Conservation (phyloP, 2,888 invertebrate genomes). For the Lottia scabra region DNA sequence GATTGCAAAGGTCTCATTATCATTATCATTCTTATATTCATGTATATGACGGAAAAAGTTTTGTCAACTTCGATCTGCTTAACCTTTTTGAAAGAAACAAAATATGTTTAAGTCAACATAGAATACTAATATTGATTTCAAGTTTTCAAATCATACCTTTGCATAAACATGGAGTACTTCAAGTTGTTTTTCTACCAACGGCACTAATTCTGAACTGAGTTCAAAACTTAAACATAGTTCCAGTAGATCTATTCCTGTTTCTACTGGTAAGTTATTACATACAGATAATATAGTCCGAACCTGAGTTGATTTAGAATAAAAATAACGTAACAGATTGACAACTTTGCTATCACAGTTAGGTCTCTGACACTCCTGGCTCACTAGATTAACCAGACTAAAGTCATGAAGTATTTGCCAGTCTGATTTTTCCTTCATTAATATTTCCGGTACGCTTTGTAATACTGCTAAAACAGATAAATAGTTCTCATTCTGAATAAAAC, state of each 20-base stretch:
- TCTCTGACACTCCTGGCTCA: constrained; percentile 13
- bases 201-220: constrained; percentile 21
- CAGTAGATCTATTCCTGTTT: constrained; percentile 55
- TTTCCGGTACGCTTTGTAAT: constrained; percentile 51
- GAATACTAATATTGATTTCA: too few species aligned
- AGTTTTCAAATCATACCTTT: constrained; percentile 40
- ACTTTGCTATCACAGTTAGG: constrained; percentile 17
- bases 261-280: constrained; percentile 47
- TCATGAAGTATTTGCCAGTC: constrained; percentile 53
- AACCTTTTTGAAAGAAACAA: too few species aligned
- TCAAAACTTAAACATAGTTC: constrained; percentile 46
- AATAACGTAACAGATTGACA: constrained; percentile 37
- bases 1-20: too few species aligned
- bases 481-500: constrained; percentile 44
- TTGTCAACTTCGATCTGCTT: too few species aligned
- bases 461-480: constrained; percentile 51
- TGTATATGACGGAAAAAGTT: too few species aligned
- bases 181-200: constrained; percentile 40
- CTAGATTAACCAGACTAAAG: constrained; percentile 52
- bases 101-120: too few species aligned
- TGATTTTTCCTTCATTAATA: constrained; percentile 36
- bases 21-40: too few species aligned
- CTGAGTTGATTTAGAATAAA: constrained; percentile 42
- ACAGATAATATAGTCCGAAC: constrained; percentile 50
- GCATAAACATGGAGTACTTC: constrained; percentile 47